Percentiles rank a stretch among this genome's conserved stretches.
Evolutionary conservation across 2,888 invertebrate genomes (phyloP).

Genomic region (Schrankia costaestrigalis): DNA sequence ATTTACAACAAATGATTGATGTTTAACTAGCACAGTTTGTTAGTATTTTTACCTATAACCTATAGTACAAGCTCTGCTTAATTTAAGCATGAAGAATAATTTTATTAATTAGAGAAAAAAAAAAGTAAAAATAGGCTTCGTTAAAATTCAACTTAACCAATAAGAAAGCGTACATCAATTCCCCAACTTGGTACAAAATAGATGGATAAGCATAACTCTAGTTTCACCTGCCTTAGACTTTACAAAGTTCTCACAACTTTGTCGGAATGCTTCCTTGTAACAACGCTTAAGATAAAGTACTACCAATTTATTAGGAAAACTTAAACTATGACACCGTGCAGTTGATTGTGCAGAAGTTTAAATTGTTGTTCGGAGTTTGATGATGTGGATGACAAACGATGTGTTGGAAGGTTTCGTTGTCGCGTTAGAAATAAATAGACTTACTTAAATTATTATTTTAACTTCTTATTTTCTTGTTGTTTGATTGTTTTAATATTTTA

Average conservation of each 20-base stretch:
- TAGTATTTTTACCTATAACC: too few species aligned
- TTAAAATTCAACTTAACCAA: conserved; percentile 6
- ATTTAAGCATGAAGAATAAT: too few species aligned
- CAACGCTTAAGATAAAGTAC: conserved; percentile 48
- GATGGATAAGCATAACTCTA: conserved; percentile 32
- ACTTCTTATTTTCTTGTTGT: conserved; percentile 4
- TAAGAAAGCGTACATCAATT: conserved; percentile 16
- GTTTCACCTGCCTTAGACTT: conserved; percentile 32
- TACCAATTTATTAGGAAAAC: conserved; percentile 58
- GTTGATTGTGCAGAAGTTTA: conserved; percentile 27
- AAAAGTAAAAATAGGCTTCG: too few species aligned
- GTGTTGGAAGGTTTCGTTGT: conserved; percentile 12
- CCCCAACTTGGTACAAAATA: conserved; percentile 23
- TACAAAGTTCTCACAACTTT: conserved; percentile 34
- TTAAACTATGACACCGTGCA: conserved; percentile 39
- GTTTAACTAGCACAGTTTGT: too few species aligned
- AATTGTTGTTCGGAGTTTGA: conserved; percentile 27
- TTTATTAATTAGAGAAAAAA: too few species aligned
- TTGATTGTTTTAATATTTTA: too few species aligned
- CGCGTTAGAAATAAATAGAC: conserved; percentile 6
- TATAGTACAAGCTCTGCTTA: too few species aligned
- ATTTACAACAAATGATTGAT: too few species aligned
- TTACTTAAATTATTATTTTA: conserved; percentile 1
- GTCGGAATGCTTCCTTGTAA: conserved; percentile 31
- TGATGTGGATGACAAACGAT: conserved; percentile 13